Percentiles rank a stretch among this genome's conserved stretches.
Evolutionary conservation across 2,797 vertebrate species (phyloP).

Genomic region (Anas flavirostris): DNA sequence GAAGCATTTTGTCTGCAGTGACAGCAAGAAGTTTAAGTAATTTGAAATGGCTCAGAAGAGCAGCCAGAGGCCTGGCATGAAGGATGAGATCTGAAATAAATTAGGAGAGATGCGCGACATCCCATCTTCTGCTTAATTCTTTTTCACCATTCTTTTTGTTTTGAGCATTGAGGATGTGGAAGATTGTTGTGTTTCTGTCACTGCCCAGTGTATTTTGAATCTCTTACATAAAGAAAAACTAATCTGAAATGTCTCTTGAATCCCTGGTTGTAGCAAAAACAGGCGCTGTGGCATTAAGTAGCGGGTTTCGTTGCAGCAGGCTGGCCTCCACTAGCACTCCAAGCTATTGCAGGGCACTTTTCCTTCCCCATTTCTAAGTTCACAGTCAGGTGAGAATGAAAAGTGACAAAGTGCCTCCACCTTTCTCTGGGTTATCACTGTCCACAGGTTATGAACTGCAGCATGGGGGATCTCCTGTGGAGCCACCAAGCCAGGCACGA

Average conservation of each 20-base stretch:
- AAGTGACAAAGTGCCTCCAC: not conserved
- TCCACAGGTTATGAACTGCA: not conserved
- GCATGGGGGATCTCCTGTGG: not conserved
- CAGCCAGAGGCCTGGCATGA: not conserved
- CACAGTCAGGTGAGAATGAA: not conserved
- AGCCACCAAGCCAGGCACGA: not conserved
- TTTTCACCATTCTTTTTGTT: not conserved
- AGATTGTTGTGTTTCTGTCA: not conserved
- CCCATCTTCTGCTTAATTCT: not conserved
- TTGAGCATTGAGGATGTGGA: not conserved
- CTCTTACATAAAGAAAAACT: not conserved
- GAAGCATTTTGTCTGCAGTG: not conserved
- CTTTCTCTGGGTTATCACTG: not conserved
- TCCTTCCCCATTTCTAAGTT: not conserved
- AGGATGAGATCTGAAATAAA: not conserved
- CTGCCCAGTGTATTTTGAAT: not conserved
- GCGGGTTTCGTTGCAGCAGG: rapidly evolving
- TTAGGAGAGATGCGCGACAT: not conserved
- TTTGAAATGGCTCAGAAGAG: not conserved
- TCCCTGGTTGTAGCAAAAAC: rapidly evolving
- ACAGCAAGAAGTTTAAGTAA: not conserved
- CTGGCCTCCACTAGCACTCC: not conserved
- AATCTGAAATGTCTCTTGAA: not conserved
- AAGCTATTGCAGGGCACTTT: rapidly evolving
- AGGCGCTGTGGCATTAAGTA: not conserved